Percentiles rank a stretch among this genome's conserved stretches.
These are phyloP conservation scores for Micronisus gabar DNA, from an alignment of 2,113 vertebrate genomes.

Conservation along the genomic window DNA sequence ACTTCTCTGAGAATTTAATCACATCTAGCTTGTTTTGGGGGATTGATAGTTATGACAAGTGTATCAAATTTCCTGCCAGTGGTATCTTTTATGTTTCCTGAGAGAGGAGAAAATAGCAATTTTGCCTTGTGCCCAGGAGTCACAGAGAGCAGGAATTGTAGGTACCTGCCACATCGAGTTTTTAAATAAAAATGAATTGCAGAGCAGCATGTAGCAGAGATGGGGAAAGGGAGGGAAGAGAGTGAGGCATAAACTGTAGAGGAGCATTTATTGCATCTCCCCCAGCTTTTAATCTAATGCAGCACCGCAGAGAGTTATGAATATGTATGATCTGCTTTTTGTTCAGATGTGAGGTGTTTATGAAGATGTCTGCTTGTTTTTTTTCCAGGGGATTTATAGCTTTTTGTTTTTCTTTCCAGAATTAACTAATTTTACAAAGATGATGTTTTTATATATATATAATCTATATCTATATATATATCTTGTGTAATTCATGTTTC, in stretches of 20 bases:
- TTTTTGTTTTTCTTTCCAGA: conserved; percentile 57
- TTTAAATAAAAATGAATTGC: conserved; percentile 57
- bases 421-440: conserved; percentile 56
- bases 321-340: conserved; percentile 64
- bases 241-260: conserved; percentile 20
- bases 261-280: conserved; percentile 46
- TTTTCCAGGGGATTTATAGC: neutral
- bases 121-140: conserved; percentile 53
- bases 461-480: neutral
- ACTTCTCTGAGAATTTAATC: conserved; percentile 34
- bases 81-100: conserved; percentile 60
- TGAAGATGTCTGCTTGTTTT: conserved; percentile 31
- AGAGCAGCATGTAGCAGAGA: neutral
- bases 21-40: conserved; percentile 34
- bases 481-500: conserved; percentile 48
- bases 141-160: conserved; percentile 36
- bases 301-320: conserved; percentile 37
- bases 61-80: conserved; percentile 52
- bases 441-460: conserved; percentile 57
- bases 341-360: conserved; percentile 57
- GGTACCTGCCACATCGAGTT: neutral
- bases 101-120: conserved; percentile 63
- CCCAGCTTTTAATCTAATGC: conserved; percentile 44
- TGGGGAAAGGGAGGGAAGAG: neutral
- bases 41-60: conserved; percentile 47